Base-by-base conservation (phyloP, 2,113 vertebrate genomes). In the Monarcha castaneiventris region DNA sequence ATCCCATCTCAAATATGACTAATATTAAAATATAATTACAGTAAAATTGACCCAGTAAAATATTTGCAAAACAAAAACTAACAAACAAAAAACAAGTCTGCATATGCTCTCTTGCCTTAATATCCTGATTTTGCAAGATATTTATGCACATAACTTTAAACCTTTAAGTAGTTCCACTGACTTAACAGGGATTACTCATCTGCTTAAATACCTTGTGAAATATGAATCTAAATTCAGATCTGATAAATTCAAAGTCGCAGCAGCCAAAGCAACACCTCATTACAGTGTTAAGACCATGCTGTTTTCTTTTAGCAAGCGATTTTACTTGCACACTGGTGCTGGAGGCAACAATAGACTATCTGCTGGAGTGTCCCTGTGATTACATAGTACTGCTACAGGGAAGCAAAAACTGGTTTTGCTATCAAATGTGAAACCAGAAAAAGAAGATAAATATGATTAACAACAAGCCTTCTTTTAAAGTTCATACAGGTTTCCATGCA, bases 181-280 rank as follows among this genome's bases (percentile, higher is more conserved):
- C 63, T 96, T 96, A 84, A 89, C 41, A 95, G 43, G 89, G 84
- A 94, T 87, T 96, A 89, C 84, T 93, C 78, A 86, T 85, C 63
- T 73, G 87, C 78, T 96, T 94, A 93, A 94, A 79, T 66, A 85
- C 51, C 33, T 83, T 32, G 67, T 76, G 92, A 85, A 97, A 94
- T 62, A 90, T 26, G 32, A 48, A 73, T 76, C 89, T 76, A 56
- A 95, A 91, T 84, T 79, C 81, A 87, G 63, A 95, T 87, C 87
- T 91, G 87, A 87, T 79, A 90, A 89, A 91, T 62, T 83, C 88
- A 89, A 93, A 94, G 84, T 25, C 94, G 51, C 49, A 87, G 69
- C 32, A 89, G 62, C 46, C 66, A 76, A 89, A 93, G 61, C 37
- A 87, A 71, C 87, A 87, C 55, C 71, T 95, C 66, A 62, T 92